Conservation (phyloP, 2,113 vertebrate species). For the Lates calcarifer region DNA sequence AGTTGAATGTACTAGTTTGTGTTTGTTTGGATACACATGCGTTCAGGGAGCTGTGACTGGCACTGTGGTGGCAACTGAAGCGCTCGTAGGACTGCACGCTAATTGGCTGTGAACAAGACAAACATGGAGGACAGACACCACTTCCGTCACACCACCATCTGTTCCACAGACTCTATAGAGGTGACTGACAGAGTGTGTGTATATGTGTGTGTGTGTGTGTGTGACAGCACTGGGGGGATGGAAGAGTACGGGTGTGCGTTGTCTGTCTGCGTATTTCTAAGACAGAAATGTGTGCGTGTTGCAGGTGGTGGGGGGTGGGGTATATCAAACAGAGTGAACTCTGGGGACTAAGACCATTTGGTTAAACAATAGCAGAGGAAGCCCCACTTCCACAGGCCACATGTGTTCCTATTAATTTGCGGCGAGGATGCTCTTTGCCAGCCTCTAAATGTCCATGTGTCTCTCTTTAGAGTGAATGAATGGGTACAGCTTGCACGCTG, state of each 20-base stretch:
- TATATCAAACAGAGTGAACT: constrained; percentile 61
- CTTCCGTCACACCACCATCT: constrained; percentile 82
- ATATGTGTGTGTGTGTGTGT: constrained; percentile 27
- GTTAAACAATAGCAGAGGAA: constrained; percentile 77
- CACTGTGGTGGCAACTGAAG: constrained; percentile 59
- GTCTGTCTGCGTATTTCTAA: constrained; percentile 46
- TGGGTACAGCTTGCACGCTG: constrained; percentile 74
- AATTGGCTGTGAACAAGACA: constrained; percentile 83
- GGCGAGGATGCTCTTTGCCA: constrained; percentile 71
- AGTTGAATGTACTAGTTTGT: constrained; percentile 10
- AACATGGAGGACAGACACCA: constrained; percentile 80
- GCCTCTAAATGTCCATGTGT: constrained; percentile 69
- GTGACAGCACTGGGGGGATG: constrained; percentile 39
- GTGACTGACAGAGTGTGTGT: constrained; percentile 52
- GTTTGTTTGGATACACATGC: constrained; percentile 55
- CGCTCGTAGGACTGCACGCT: constrained; percentile 45
- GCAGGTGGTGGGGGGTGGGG: constrained; percentile 55
- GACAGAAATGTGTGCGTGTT: constrained; percentile 25
- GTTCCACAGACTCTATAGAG: constrained; percentile 71
- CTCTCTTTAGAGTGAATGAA: constrained; percentile 71
- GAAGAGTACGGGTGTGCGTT: constrained; percentile 20
- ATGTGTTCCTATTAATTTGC: constrained; percentile 76
- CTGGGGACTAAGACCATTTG: constrained; percentile 73
- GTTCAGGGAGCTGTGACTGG: constrained; percentile 43
- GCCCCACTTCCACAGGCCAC: constrained; percentile 74